phyloP scores from a whole-genome alignment of 2,888 invertebrate genomes.

The Seira ritae region DNA sequence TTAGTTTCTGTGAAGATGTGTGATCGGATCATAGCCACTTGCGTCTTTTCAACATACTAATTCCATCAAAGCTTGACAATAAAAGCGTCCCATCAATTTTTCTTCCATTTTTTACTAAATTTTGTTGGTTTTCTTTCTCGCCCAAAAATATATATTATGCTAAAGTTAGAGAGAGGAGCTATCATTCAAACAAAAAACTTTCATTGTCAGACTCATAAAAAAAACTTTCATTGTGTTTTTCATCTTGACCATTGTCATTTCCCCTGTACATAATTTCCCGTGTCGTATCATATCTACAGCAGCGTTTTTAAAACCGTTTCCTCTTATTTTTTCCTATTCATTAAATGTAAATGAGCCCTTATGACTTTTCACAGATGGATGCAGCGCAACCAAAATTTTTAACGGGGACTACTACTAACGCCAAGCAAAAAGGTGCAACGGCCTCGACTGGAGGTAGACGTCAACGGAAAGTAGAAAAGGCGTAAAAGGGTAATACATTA shows the following conservation, averaged over 20 bases:
- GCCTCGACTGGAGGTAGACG: not conserved
- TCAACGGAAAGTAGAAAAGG: not conserved
- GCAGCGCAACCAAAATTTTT: not conserved
- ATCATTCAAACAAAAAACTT: not conserved
- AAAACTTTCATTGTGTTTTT: not conserved
- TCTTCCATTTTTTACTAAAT: not conserved
- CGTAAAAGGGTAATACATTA: not conserved
- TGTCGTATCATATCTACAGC: conserved; percentile 11
- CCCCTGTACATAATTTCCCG: not conserved
- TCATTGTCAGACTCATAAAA: not conserved
- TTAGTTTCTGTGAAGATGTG: not conserved
- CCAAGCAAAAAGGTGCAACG: not conserved
- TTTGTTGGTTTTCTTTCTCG: not conserved
- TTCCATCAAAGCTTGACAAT: not conserved
- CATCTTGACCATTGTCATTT: conserved; percentile 41
- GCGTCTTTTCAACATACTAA: not conserved
- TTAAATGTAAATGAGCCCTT: conserved; percentile 20
- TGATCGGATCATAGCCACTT: conserved; percentile 21
- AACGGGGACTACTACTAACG: not conserved
- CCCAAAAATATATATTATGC: not conserved
- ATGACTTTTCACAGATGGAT: conserved; percentile 33
- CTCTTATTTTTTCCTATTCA: conserved; percentile 18
- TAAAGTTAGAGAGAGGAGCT: no score
- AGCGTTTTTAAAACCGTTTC: not conserved
- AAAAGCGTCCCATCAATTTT: not conserved